A percentile compares a stretch with the other conserved stretches of the same genome.
These are phyloP conservation scores for Zaprionus tsacasi DNA, from an alignment of 1,140 invertebrate species.

Conservation along the genomic window DNA sequence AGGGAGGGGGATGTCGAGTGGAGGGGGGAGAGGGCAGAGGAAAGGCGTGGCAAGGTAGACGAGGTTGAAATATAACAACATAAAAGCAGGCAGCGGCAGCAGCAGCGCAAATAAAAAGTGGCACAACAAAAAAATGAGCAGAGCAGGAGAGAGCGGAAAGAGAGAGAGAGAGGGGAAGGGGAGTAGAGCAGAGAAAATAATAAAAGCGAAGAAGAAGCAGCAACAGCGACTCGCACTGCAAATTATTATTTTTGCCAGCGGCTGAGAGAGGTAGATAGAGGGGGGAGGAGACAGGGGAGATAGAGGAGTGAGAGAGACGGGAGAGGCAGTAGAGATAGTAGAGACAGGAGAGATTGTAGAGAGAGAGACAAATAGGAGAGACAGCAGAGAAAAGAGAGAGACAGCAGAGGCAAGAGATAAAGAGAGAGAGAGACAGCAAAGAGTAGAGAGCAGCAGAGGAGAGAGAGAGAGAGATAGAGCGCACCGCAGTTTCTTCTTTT, in stretches of 20 bases:
- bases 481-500: not conserved
- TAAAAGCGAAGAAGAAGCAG: constrained; percentile 35
- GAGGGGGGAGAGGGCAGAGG: not conserved
- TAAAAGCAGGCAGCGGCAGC: constrained; percentile 36
- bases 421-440: no score
- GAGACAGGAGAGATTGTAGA: not conserved
- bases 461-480: not conserved
- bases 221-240: constrained; percentile 65
- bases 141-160: constrained; percentile 25
- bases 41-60: constrained; percentile 49
- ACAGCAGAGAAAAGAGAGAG: constrained; percentile 13
- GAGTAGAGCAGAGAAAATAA: constrained; percentile 38
- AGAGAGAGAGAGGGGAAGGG: no score
- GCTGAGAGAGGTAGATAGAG: not conserved
- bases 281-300: constrained; percentile 11
- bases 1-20: not conserved
- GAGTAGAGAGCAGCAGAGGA: no score
- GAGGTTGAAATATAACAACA: constrained; percentile 62
- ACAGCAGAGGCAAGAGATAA: constrained; percentile 7
- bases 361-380: not conserved
- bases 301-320: no score
- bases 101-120: constrained; percentile 54
- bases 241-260: constrained; percentile 77
- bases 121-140: constrained; percentile 57
- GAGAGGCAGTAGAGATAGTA: constrained; percentile 9